Evolutionary conservation across 2,797 vertebrate species (phyloP).

Genomic region (Distichodus sexfasciatus): DNA sequence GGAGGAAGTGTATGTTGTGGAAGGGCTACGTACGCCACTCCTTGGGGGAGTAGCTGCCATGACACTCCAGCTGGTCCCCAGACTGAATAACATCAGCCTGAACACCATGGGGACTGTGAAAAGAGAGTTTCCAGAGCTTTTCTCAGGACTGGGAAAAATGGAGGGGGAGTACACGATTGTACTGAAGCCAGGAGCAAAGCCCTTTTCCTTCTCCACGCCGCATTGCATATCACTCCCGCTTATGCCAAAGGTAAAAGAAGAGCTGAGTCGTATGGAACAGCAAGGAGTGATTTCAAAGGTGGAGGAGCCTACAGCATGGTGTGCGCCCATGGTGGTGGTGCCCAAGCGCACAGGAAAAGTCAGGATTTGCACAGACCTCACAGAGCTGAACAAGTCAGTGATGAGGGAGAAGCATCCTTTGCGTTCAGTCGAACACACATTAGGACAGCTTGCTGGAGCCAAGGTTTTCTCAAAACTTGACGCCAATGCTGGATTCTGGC

Average conservation of each 20-base stretch:
- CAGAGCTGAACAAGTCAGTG: slow-evolving; percentile 24
- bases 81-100: no score
- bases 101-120: no score
- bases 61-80: no score
- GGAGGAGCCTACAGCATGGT: slow-evolving; percentile 9
- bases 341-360: not conserved
- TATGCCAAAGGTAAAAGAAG: slow-evolving; percentile 6
- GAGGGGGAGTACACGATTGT: no score
- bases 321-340: slow-evolving; percentile 15
- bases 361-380: slow-evolving; percentile 30
- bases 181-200: no score
- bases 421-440: slow-evolving; percentile 9
- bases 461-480: slow-evolving; percentile 24
- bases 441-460: slow-evolving; percentile 7
- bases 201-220: slow-evolving; percentile 14
- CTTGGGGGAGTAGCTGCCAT: no score
- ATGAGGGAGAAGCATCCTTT: slow-evolving; percentile 24
- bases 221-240: slow-evolving; percentile 17
- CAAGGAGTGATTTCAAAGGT: slow-evolving; percentile 5
- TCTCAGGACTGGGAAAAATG: no score
- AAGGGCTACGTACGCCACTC: no score
- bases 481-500: slow-evolving; percentile 15
- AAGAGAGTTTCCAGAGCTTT: no score
- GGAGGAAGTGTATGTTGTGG: no score
- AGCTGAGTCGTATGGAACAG: slow-evolving; percentile 1